Base-by-base conservation (phyloP, 2,113 vertebrate species). In the Ascaphus truei region DNA sequence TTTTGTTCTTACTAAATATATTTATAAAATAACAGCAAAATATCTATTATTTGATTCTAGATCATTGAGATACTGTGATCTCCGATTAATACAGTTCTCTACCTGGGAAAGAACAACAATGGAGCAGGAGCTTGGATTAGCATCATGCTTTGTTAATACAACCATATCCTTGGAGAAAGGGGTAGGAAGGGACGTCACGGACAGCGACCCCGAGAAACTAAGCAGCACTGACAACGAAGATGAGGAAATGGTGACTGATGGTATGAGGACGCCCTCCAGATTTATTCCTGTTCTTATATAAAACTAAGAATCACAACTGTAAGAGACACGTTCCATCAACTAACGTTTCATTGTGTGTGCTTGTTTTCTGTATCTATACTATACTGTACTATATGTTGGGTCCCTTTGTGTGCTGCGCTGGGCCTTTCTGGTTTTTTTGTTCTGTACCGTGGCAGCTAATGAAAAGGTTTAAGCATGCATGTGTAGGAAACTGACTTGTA, bases 211-310 rank as follows among this genome's bases (percentile, higher is more conserved):
- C 0, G 97, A 98, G 72, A 99, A 97, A 81, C 86, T 93, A 64
- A 95, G 95, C 83, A 92, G 95, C 78, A 96, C 95, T 0, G 95
- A 99, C 82, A 95, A 96, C 1, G 96, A 98, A 79, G 96, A 99
- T 3, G 95, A 99, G 73, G 94, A 95, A 78, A 81, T 77, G 30
- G 84, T 72, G 0, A 86, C 81, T 0, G 92, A 95, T 74, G 90
- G 96, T 96, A 83, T 75, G 76, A 33, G 68, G 10, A 18, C 47
- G 10, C 3, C 23, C n/a, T n/a, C n/a, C n/a, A n/a, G n/a, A n/a
- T n/a, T n/a, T n/a, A n/a, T n/a, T n/a, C n/a, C n/a, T n/a, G n/a
- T n/a, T n/a, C n/a, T n/a, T n/a, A n/a, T n/a, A n/a, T n/a, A n/a
- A n/a, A n/a, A n/a, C n/a, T n/a, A n/a, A n/a, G n/a, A n/a, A n/a